Conservation (phyloP, 1,140 invertebrate genomes). For the Lethocerus indicus region DNA sequence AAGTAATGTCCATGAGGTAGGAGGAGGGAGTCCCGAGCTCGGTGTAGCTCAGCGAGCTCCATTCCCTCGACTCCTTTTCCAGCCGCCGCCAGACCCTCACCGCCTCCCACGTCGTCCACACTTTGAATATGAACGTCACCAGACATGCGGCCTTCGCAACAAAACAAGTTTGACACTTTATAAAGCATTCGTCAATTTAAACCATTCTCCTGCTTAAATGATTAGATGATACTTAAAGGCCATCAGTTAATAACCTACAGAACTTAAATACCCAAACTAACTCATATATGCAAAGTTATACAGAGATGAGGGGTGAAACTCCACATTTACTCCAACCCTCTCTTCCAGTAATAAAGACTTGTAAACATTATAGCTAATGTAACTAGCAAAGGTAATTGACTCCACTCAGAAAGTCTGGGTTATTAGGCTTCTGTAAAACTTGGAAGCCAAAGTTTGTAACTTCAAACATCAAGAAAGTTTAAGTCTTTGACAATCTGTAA, state of each 20-base stretch:
- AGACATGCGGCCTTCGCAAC: constrained; percentile 29
- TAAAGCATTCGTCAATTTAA: neutral
- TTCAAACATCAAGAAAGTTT: too few relatives aligned
- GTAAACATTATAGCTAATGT: too few relatives aligned
- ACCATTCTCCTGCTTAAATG: neutral
- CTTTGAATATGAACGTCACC: constrained; percentile 43
- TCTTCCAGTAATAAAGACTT: too few relatives aligned
- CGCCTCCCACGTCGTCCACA: constrained; percentile 52
- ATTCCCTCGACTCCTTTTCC: constrained; percentile 51
- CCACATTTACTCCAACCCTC: neutral
- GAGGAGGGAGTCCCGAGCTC: constrained; percentile 38
- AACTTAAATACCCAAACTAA: neutral
- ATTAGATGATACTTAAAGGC: neutral
- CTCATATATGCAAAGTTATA: neutral
- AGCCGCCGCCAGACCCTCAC: constrained; percentile 41
- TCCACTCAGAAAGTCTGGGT: too few relatives aligned
- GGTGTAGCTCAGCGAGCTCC: constrained; percentile 52
- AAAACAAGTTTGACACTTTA: neutral
- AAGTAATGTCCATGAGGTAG: constrained; percentile 36
- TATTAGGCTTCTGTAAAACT: too few relatives aligned
- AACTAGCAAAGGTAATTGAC: too few relatives aligned
- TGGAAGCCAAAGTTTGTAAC: too few relatives aligned
- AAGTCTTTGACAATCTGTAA: too few relatives aligned
- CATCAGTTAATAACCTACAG: neutral
- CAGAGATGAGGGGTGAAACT: neutral